Percentiles rank a stretch among this genome's conserved stretches.
Evolutionary conservation across 2,113 vertebrate genomes (phyloP).

Genomic region (Pandion haliaetus): DNA sequence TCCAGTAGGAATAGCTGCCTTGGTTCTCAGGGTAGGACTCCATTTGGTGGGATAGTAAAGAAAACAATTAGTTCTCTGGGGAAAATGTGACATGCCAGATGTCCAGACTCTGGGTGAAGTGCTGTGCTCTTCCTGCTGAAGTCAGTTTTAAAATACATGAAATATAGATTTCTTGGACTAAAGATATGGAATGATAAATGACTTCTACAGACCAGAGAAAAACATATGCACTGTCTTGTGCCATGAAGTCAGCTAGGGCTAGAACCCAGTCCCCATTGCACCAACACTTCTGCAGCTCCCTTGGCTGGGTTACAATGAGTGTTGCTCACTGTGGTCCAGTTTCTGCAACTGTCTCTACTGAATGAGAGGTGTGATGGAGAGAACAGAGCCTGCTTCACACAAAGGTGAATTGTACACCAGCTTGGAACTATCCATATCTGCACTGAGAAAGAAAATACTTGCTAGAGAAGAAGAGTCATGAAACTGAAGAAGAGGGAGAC

Average conservation of each 20-base stretch:
- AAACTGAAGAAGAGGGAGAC: background rate
- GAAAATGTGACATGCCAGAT: background rate
- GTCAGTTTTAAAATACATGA: background rate
- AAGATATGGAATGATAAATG: background rate
- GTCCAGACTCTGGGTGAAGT: background rate
- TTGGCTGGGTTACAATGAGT: background rate
- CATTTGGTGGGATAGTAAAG: background rate
- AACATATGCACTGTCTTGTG: background rate
- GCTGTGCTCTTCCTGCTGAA: background rate
- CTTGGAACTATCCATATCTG: background rate
- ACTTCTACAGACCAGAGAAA: background rate
- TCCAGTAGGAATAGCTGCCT: slow-evolving; percentile 11
- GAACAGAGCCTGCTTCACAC: background rate
- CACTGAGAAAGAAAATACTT: background rate
- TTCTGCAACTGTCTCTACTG: background rate
- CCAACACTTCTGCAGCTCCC: background rate
- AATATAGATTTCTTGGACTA: background rate
- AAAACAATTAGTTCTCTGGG: slow-evolving; percentile 21
- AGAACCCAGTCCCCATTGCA: background rate
- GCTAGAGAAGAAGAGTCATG: background rate
- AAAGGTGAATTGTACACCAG: background rate
- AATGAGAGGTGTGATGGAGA: background rate
- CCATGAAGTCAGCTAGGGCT: background rate
- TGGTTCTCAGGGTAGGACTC: slow-evolving; percentile 29
- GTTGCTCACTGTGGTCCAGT: background rate